Evolutionary conservation across 2,888 invertebrate species (phyloP), one percentile per base, ranked within the genome.

Genomic region (Nasonovia ribisnigri): DNA sequence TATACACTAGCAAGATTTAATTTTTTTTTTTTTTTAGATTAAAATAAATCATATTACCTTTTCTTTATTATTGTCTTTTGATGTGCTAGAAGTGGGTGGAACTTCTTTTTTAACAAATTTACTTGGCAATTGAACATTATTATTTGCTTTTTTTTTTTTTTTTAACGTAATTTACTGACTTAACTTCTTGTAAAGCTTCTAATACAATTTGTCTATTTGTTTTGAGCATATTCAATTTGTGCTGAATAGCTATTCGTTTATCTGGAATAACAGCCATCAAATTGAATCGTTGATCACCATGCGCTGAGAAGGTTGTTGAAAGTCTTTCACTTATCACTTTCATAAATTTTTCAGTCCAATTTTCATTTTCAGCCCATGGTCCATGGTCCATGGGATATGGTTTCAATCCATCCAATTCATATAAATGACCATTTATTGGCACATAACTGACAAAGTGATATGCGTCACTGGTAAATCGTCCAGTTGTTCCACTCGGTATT

Each of bases 381-480:
- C 99, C 99, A 96, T 99, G 99, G 96, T 99, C 99, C 95, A 99
- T 99, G 0, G 99, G 99, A 96, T 97, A 99, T 0, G 99, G 99
- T 95, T 99, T 99, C 29, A 99, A 96, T 0, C 99, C 99, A 96
- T 99, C 99, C 95, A 99, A 96, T 96, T 99, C 99, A 96, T 98
- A 99, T 13, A 99, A 96, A 95, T 98, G 97, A 0, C 99, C 99
- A 96, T 98, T 98, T 94, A 99, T 99, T 0, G 99, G 99, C 1
- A 99, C 99, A 96, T 98, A 99, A 96, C 99, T 99, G 43, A 99
- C 99, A 96, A 99, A 99, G 96, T 99, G 99, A 96, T 99, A 99
- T 1, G 99, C 98, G 96, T 99, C 99, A 29, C 98, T 97, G 95
- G 96, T 96, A 95, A 95, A 95, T 48, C 95, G 95, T 51, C 96